Conservation (phyloP, 2,888 invertebrate genomes). For the Entomobrya proxima region DNA sequence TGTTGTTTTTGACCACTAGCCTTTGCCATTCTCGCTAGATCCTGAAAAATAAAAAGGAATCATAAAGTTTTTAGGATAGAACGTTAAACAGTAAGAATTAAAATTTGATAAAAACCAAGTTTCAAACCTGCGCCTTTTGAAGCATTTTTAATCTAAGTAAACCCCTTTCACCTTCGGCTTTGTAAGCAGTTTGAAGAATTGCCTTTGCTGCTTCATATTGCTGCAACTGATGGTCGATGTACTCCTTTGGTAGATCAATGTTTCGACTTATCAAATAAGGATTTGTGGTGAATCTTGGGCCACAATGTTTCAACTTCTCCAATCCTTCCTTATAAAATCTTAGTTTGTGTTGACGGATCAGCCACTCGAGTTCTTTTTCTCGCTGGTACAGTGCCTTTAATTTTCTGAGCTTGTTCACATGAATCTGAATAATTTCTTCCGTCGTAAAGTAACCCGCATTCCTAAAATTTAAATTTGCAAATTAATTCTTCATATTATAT, state of each 20-base stretch:
- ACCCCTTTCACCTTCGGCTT: conserved; percentile 31
- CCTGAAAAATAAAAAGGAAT: conserved; percentile 22
- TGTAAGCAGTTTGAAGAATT: conserved; percentile 51
- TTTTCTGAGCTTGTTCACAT: conserved; percentile 43
- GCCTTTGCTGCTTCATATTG: conserved; percentile 56
- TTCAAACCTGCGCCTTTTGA: conserved; percentile 40
- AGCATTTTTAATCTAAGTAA: conserved; percentile 39
- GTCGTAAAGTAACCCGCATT: conserved; percentile 56
- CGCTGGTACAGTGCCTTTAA: conserved; percentile 46
- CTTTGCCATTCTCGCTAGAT: conserved; percentile 44
- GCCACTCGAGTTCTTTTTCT: conserved; percentile 53
- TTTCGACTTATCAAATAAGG: conserved; percentile 46
- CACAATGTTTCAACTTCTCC: conserved; percentile 48
- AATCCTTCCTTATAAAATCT: conserved; percentile 30
- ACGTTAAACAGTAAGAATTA: too few species aligned
- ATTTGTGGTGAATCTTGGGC: conserved; percentile 44
- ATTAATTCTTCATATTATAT: neutral
- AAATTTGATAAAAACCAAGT: neutral
- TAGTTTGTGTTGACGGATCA: conserved; percentile 33
- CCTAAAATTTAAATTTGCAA: neutral
- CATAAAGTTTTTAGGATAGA: neutral
- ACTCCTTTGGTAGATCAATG: conserved; percentile 42
- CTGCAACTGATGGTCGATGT: conserved; percentile 49
- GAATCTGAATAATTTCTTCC: conserved; percentile 52
- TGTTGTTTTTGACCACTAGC: conserved; percentile 45